Evolutionary conservation across 2,888 invertebrate species (phyloP), one percentile per base, ranked within the genome.

Genomic region (Orchestes rusci): DNA sequence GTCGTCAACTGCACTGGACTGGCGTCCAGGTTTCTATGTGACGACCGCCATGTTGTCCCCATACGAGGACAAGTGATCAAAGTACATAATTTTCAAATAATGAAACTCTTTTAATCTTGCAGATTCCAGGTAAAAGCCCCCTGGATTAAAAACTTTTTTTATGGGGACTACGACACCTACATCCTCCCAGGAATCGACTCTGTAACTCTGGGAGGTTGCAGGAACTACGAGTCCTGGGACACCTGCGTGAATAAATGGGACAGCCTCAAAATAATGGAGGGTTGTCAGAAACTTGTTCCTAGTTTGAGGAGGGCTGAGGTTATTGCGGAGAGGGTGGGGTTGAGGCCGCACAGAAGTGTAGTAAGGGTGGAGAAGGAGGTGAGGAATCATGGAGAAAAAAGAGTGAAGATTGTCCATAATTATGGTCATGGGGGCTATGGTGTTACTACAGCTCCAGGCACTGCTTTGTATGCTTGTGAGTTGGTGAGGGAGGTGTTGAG

Each of bases 381-480:
- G 16, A 50, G 64, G 16, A 51, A 52, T n/a, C 43, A 50, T 20
- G 51, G 65, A 8, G 75, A 75, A 1, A 63, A 71, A 52, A 71
- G 64, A 51, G 50, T 72, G 1, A 74, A 79, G 73, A 73, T 94
- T 20, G 82, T 95, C 4, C 95, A 96, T 64, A 91, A 94, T 67
- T 95, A 95, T 63, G 95, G 95, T 0, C 95, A 95, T 64, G 93
- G 94, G 1, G 93, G 92, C 0, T 92, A 93, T 63, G 95, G 95
- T 0, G 84, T 95, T 0, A 85, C 86, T 47, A 79, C 89, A 27
- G 85, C 90, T 3, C 94, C 94, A 18, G 94, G 94, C 5, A 91
- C 92, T 0, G 80, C 86, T 0, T 71, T 79, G 45, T 74, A 89
- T 59, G 89, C 91, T 1, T 79, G 88, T 0, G 62, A 76, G 39